Percentiles rank a stretch among this genome's conserved stretches.
Conservation (phyloP, 2,113 vertebrate species). For the Deroptyus accipitrinus region DNA sequence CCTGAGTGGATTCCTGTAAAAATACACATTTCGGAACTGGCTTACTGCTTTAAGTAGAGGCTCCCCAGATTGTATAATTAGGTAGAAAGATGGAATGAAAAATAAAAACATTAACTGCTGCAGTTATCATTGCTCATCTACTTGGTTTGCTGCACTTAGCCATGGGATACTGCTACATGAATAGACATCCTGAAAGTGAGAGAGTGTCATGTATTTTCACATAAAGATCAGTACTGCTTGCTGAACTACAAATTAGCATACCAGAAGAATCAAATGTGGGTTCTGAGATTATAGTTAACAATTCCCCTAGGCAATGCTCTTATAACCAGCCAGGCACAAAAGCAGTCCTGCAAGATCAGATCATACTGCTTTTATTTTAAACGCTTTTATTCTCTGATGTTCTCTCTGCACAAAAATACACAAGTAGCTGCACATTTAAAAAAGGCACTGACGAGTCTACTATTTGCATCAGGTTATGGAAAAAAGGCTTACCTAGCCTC, state of each 20-base stretch:
- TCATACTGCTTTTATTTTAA: neutral
- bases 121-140: neutral
- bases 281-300: neutral
- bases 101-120: neutral
- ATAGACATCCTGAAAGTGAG: neutral
- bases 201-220: neutral
- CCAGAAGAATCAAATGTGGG: neutral
- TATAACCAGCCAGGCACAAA: neutral
- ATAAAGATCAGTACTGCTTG: neutral
- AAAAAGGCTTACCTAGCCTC: neutral
- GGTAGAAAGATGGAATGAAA: neutral
- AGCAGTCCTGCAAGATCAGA: neutral
- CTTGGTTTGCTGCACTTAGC: neutral
- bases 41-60: neutral
- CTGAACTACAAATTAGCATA: conserved; percentile 12
- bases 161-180: neutral
- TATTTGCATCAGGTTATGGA: neutral
- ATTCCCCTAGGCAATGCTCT: neutral
- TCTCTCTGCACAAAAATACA: neutral
- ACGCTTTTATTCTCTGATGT: neutral
- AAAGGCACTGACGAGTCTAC: neutral
- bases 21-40: neutral
- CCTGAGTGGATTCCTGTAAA: conserved; percentile 1
- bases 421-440: neutral
- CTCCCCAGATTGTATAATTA: neutral